A percentile compares a stretch with the other conserved stretches of the same genome.
These are phyloP conservation scores for Echinarachnius parma DNA, from an alignment of 53 echinoderm and acorn worm genomes.

Conservation along the genomic window DNA sequence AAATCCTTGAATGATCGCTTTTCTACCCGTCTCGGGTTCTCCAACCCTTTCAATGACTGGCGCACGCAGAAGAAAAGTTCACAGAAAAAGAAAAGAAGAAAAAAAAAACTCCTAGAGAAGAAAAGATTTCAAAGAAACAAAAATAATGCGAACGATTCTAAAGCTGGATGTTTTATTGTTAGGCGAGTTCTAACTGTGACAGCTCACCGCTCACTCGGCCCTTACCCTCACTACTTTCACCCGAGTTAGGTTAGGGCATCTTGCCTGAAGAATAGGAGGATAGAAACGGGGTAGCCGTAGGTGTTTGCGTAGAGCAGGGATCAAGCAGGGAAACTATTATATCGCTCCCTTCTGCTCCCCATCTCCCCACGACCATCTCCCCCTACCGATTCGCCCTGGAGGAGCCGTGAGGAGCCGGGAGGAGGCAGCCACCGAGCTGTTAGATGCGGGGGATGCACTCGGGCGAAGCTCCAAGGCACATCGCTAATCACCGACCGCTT, in stretches of 20 bases:
- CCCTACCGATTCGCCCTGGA: constrained; percentile 24
- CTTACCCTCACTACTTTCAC: constrained; percentile 30
- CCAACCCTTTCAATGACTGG: background rate
- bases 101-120: constrained; percentile 4
- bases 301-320: constrained; percentile 47
- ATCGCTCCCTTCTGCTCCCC: constrained; percentile 28
- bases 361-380: too few relatives aligned
- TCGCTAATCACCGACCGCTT: constrained; percentile 6
- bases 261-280: constrained; percentile 30
- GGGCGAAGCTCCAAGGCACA: constrained; percentile 48
- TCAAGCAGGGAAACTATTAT: constrained; percentile 36
- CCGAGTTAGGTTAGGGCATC: constrained; percentile 19
- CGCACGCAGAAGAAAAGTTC: constrained; percentile 3
- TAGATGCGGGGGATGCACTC: constrained; percentile 24
- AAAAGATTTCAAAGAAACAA: constrained; percentile 37
- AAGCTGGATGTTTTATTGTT: constrained; percentile 12
- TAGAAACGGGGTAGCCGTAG: constrained; percentile 23
- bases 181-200: constrained; percentile 34
- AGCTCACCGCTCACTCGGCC: constrained; percentile 41
- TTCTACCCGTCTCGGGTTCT: constrained; percentile 37
- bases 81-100: constrained; percentile 13
- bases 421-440: background rate
- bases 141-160: constrained; percentile 5
- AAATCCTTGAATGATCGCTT: constrained; percentile 49
- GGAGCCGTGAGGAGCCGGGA: constrained; percentile 15